Evolutionary conservation across 1,140 invertebrate genomes (phyloP).

Genomic region (Bombyx mori): DNA sequence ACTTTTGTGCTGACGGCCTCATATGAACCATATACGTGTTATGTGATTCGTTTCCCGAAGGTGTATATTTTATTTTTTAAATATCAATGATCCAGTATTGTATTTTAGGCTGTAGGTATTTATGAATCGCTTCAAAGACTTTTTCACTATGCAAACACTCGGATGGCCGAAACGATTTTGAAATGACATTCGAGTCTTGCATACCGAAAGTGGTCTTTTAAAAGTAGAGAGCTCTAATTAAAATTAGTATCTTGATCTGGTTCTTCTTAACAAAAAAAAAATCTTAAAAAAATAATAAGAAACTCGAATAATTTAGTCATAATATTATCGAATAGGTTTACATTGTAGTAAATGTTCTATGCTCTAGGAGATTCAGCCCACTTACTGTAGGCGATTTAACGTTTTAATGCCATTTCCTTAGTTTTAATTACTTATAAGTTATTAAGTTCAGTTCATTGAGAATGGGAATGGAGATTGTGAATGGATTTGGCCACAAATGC

Average conservation of each 20-base stretch:
- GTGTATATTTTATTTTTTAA: constrained; percentile 51
- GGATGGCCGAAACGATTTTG: not conserved
- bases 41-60: constrained; percentile 41
- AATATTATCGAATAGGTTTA: constrained; percentile 2
- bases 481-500: not conserved
- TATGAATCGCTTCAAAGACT: constrained; percentile 24
- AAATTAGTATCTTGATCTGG: constrained; percentile 1
- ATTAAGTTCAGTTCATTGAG: not conserved
- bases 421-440: constrained; percentile 7
- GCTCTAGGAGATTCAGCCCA: not conserved
- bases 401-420: constrained; percentile 31
- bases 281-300: not conserved
- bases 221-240: not conserved
- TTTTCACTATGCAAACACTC: constrained; percentile 1
- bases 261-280: not conserved
- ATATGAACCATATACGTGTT: constrained; percentile 14
- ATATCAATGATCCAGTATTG: constrained; percentile 47
- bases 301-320: constrained; percentile 11
- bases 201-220: not conserved
- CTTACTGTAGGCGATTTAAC: constrained; percentile 21
- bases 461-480: not conserved
- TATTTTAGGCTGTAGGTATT: constrained; percentile 45
- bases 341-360: no score
- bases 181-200: no score
- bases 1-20: no score